Percentiles rank a stretch among this genome's conserved stretches.
phyloP scores from a whole-genome alignment of 2,888 invertebrate species.

The Invenusta paracnida region DNA sequence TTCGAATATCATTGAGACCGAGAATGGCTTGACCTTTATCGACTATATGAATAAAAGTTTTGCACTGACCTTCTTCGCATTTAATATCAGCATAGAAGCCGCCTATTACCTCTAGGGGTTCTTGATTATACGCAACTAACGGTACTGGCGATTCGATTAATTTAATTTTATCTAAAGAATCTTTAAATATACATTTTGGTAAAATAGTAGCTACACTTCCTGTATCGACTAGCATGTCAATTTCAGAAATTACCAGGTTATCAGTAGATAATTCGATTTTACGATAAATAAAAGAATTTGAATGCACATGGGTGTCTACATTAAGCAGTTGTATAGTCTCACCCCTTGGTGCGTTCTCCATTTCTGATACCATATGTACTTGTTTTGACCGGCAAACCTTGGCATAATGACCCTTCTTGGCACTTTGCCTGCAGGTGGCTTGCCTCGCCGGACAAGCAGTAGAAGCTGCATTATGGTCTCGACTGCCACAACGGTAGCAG shows the following conservation, averaged over 20 bases:
- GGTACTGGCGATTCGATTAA: conserved; percentile 5
- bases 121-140: background rate
- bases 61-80: conserved; percentile 7
- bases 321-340: background rate
- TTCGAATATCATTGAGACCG: background rate
- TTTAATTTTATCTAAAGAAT: background rate
- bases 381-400: conserved; percentile 6
- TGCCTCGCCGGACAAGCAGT: conserved; percentile 16
- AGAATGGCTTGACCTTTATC: background rate
- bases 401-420: conserved; percentile 8
- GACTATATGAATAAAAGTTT: conserved; percentile 3
- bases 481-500: conserved; percentile 2
- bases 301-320: background rate
- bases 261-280: background rate
- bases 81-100: conserved; percentile 5
- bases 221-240: background rate
- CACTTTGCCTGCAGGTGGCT: background rate
- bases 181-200: background rate
- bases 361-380: background rate
- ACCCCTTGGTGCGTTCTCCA: background rate
- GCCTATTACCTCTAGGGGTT: background rate
- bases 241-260: background rate
- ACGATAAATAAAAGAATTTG: background rate
- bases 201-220: conserved; percentile 16
- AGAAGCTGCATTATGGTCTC: conserved; percentile 7